Conservation (phyloP, 2,113 vertebrate species). For the Menura novaehollandiae region DNA sequence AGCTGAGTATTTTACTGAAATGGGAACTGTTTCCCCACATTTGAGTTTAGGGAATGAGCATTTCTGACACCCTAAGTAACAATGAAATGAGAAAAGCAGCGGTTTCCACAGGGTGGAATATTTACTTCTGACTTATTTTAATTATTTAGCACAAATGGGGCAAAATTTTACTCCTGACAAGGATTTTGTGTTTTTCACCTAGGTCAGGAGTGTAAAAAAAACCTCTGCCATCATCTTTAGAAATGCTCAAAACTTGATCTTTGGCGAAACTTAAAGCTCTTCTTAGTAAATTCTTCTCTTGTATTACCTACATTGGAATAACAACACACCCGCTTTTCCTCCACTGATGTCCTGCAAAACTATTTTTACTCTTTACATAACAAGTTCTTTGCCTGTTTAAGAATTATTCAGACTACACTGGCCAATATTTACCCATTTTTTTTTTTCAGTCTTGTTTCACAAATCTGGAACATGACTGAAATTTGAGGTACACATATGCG, state of each 20-base stretch:
- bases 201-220: not conserved
- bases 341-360: not conserved
- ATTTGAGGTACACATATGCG: not conserved
- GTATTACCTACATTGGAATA: not conserved
- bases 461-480: not conserved
- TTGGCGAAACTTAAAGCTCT: not conserved
- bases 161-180: not conserved
- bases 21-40: not conserved
- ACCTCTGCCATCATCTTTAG: not conserved
- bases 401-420: not conserved
- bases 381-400: not conserved
- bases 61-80: not conserved
- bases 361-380: not conserved
- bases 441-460: not conserved
- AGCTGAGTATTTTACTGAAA: not conserved
- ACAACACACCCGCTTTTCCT: not conserved
- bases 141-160: not conserved
- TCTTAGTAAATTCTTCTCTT: not conserved
- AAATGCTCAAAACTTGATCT: not conserved
- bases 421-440: not conserved
- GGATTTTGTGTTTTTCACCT: not conserved
- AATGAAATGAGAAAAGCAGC: not conserved
- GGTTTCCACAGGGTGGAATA: not conserved
- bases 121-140: not conserved
- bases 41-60: not conserved